These are phyloP conservation scores for Palythoa grandis DNA, from an alignment of 92 coral and sea anemone genomes.

Conservation along the genomic window DNA sequence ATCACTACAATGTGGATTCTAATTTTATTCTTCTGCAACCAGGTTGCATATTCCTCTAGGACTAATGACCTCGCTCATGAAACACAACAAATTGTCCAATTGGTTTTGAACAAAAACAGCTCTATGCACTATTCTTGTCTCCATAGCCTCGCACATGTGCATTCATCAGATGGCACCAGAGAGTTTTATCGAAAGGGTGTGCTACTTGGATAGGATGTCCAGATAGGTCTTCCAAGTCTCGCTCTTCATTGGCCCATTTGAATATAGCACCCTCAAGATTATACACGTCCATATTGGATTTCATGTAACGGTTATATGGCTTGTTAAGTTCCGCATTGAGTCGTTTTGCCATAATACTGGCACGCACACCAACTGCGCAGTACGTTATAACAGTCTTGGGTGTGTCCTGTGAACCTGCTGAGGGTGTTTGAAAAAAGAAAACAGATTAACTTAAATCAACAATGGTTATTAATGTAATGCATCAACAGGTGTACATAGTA, in stretches of 20 bases:
- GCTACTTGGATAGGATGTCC: constrained; percentile 12
- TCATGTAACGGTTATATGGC: constrained; percentile 58
- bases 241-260: constrained; percentile 92
- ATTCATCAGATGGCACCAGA: constrained; percentile 18
- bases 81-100: neutral
- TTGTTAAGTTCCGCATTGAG: constrained; percentile 67
- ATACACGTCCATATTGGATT: constrained; percentile 51
- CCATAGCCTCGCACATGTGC: constrained; percentile 10
- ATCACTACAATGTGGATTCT: neutral
- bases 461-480: no score
- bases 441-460: no score
- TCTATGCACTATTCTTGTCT: neutral
- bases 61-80: neutral
- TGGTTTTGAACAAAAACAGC: neutral
- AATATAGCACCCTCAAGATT: constrained; percentile 87
- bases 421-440: neutral
- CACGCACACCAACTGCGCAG: constrained; percentile 88
- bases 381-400: constrained; percentile 72
- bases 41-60: neutral
- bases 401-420: constrained; percentile 48
- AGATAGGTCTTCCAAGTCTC: constrained; percentile 60
- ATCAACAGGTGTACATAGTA: no score
- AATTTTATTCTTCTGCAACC: neutral
- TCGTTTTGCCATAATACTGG: constrained; percentile 79
- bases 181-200: constrained; percentile 13